phyloP scores from a whole-genome alignment of 2,888 invertebrate genomes.

The Unio pictorum region DNA sequence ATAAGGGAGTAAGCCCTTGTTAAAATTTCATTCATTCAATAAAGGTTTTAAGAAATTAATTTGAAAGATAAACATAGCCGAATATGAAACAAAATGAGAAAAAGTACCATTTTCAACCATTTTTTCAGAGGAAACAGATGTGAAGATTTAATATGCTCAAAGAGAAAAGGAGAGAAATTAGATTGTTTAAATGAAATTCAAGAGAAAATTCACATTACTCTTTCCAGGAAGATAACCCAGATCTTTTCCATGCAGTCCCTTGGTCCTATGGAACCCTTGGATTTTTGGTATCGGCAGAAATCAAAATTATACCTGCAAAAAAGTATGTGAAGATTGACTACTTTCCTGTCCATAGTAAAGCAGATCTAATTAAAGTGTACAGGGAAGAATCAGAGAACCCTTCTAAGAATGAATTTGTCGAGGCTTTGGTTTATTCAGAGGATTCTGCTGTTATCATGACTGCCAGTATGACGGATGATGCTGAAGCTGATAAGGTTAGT shows the following conservation, averaged over 20 bases:
- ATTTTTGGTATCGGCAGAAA: constrained; percentile 81
- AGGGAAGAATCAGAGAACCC: constrained; percentile 74
- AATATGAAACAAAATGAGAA: too few species aligned
- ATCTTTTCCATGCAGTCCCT: constrained; percentile 84
- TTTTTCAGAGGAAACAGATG: too few species aligned
- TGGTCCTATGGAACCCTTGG: constrained; percentile 91
- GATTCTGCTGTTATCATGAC: constrained; percentile 84
- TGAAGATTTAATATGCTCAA: too few species aligned
- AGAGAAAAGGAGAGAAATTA: too few species aligned
- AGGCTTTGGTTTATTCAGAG: constrained; percentile 79
- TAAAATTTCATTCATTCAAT: too few species aligned
- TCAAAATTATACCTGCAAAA: constrained; percentile 83
- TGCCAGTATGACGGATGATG: constrained; percentile 79
- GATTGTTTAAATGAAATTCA: too few species aligned
- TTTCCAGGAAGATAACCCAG: constrained; percentile 79
- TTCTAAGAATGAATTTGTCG: constrained; percentile 81
- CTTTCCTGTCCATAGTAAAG: constrained; percentile 74
- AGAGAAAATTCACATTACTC: neutral
- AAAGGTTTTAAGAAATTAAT: too few species aligned
- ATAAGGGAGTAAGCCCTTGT: too few species aligned
- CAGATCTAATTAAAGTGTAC: constrained; percentile 70
- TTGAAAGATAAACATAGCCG: too few species aligned
- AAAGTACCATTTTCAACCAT: too few species aligned
- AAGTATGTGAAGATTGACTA: constrained; percentile 78
- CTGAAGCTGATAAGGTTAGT: constrained; percentile 77